Conservation (phyloP, 2,113 vertebrate species). For the Colius striatus region DNA sequence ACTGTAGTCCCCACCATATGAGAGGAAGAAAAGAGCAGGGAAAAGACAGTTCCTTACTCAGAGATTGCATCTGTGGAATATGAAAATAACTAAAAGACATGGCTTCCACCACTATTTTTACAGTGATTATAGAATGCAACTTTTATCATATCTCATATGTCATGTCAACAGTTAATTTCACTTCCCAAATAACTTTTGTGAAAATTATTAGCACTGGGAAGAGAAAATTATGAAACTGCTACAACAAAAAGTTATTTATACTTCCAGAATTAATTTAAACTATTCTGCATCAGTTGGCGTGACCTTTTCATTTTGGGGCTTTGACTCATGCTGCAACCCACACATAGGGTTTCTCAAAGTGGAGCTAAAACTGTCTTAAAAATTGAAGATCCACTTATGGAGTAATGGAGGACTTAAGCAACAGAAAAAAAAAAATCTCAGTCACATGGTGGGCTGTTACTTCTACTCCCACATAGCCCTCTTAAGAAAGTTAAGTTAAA, state of each 20-base stretch:
- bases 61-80: not conserved
- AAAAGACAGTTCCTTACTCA: not conserved
- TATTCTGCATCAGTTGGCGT: slow-evolving; percentile 2
- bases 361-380: slow-evolving; percentile 34
- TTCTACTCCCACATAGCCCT: not conserved
- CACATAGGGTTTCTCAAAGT: not conserved
- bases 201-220: not conserved
- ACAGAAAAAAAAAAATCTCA: not conserved
- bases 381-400: slow-evolving; percentile 6
- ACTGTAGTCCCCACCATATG: not conserved
- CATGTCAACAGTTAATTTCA: not conserved
- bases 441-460: not conserved
- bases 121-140: not conserved
- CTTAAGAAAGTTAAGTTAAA: slow-evolving; percentile 5
- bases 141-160: not conserved
- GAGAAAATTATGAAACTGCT: slow-evolving; percentile 23
- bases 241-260: slow-evolving; percentile 38
- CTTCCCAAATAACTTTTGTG: not conserved
- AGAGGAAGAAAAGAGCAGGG: not conserved
- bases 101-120: not conserved
- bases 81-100: not conserved
- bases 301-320: slow-evolving; percentile 58
- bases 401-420: not conserved
- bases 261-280: slow-evolving; percentile 36
- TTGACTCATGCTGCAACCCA: slow-evolving; percentile 66